These are phyloP conservation scores for Nemoura dubitans DNA, from an alignment of 2,888 invertebrate genomes.

Conservation along the genomic window DNA sequence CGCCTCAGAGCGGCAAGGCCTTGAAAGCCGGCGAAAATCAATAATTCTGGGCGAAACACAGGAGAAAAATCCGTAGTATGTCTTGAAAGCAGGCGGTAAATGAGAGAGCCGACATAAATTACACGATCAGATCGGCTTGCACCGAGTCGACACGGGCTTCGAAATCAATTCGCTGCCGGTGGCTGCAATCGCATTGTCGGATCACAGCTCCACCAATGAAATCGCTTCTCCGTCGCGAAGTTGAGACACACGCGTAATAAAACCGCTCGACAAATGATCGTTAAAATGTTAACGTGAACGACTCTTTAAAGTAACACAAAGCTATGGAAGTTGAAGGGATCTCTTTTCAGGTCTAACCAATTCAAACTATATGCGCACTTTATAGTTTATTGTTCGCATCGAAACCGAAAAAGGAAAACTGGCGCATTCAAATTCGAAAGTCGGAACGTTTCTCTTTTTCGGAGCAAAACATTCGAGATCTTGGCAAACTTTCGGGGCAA, in stretches of 20 bases:
- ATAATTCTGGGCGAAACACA: conserved; percentile 1
- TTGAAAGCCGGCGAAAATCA: conserved; percentile 29
- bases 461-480: background rate
- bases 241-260: background rate
- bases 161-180: background rate
- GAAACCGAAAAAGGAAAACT: too few relatives aligned
- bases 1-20: background rate
- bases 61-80: background rate
- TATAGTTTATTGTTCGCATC: too few relatives aligned
- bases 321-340: background rate
- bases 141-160: background rate
- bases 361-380: too few relatives aligned
- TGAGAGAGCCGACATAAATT: background rate
- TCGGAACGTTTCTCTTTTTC: background rate
- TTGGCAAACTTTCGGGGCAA: background rate
- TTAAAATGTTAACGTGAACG: background rate
- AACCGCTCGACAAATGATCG: background rate
- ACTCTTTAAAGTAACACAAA: background rate
- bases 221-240: background rate
- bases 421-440: background rate
- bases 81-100: background rate
- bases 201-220: conserved; percentile 1
- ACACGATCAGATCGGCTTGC: background rate
- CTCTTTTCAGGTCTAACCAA: too few relatives aligned
- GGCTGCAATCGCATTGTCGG: background rate